Conservation (phyloP, 1,140 invertebrate species). For the Eurosta solidaginis region DNA sequence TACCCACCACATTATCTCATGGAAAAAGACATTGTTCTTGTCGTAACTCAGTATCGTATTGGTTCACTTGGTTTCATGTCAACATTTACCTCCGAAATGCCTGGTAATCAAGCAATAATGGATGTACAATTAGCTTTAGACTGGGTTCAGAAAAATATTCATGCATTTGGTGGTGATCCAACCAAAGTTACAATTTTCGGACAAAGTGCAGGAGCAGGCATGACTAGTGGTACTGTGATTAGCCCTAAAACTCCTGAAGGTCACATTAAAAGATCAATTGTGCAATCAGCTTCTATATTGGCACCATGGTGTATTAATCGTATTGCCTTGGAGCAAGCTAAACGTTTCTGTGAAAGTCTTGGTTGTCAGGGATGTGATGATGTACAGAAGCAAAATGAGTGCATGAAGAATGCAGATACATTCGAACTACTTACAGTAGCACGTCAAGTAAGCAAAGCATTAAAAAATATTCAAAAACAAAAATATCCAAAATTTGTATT, state of each 20-base stretch:
- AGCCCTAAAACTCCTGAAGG: conserved; percentile 44
- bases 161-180: conserved; percentile 70
- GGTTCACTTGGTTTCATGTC: conserved; percentile 64
- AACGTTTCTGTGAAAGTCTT: conserved; percentile 41
- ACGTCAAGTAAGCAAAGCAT: neutral
- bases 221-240: conserved; percentile 46
- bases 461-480: neutral
- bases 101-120: conserved; percentile 50
- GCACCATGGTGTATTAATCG: conserved; percentile 45
- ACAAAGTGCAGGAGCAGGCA: conserved; percentile 51
- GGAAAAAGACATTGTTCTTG: conserved; percentile 75
- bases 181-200: conserved; percentile 59
- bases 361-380: conserved; percentile 40
- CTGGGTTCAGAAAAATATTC: conserved; percentile 70
- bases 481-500: neutral
- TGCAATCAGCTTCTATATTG: conserved; percentile 55
- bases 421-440: conserved; percentile 42
- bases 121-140: conserved; percentile 61
- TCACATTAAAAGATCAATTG: conserved; percentile 49
- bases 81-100: conserved; percentile 49
- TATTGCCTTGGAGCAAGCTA: conserved; percentile 42
- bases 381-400: conserved; percentile 36
- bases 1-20: conserved; percentile 76
- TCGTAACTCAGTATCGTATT: conserved; percentile 80
- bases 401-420: conserved; percentile 40